Conservation (phyloP, 2,797 vertebrate genomes). For the Agapornis canus region DNA sequence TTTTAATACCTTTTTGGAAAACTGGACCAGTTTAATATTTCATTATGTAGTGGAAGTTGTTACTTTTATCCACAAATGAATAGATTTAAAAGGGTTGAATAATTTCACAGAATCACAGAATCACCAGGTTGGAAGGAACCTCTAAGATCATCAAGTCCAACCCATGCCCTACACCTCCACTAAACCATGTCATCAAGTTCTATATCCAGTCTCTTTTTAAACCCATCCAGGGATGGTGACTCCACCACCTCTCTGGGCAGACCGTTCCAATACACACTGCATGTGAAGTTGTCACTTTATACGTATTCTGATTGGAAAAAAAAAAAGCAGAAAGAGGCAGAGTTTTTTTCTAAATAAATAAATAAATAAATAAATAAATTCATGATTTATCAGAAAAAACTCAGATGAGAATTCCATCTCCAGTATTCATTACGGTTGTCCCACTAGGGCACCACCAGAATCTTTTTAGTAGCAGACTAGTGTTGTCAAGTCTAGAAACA, state of each 20-base stretch:
- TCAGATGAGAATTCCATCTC: background rate
- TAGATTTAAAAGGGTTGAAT: background rate
- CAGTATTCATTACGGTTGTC: background rate
- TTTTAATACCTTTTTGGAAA: background rate
- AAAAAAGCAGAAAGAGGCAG: background rate
- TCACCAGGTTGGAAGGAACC: too few species aligned
- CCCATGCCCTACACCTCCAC: too few species aligned
- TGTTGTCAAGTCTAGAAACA: background rate
- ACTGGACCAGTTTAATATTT: background rate
- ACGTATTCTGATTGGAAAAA: background rate
- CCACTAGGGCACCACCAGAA: background rate
- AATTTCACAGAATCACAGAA: background rate
- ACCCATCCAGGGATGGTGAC: too few species aligned
- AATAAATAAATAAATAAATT: background rate
- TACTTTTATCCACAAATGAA: background rate
- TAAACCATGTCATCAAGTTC: too few species aligned
- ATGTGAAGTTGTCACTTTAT: background rate
- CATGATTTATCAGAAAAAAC: background rate
- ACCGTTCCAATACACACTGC: background rate
- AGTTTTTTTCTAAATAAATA: fast-evolving
- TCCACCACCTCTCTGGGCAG: too few species aligned
- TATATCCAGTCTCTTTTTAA: too few species aligned
- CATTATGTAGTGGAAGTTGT: background rate
- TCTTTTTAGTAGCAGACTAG: background rate
- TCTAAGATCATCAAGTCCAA: too few species aligned